phyloP scores from a whole-genome alignment of 2,888 invertebrate genomes.

The Mimachlamys varia region DNA sequence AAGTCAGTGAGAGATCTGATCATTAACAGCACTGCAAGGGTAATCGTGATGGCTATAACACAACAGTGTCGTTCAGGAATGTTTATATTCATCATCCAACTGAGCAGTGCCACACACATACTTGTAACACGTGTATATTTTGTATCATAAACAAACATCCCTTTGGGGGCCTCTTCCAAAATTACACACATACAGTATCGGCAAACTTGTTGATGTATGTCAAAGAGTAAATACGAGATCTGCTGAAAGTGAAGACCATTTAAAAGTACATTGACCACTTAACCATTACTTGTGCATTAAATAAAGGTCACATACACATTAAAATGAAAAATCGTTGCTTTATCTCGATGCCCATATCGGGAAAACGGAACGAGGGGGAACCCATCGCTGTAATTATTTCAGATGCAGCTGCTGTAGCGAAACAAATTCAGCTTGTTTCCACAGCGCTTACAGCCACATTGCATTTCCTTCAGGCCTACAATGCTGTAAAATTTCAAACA shows the following conservation, averaged over 20 bases:
- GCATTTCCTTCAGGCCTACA: not conserved
- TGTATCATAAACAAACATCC: not conserved
- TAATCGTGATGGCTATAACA: too few relatives aligned
- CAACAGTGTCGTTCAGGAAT: not conserved
- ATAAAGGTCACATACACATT: not conserved
- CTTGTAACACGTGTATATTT: not conserved
- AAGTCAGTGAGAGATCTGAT: too few relatives aligned
- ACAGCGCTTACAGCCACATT: not conserved
- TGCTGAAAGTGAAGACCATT: not conserved
- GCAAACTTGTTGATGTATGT: conserved; percentile 28
- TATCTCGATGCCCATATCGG: conserved; percentile 12
- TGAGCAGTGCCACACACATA: not conserved
- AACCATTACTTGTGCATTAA: not conserved
- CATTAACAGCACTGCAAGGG: too few relatives aligned
- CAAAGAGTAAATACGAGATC: not conserved
- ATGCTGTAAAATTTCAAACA: not conserved
- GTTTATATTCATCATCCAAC: not conserved
- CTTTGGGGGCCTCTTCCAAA: not conserved
- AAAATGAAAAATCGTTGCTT: not conserved
- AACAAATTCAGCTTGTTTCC: not conserved
- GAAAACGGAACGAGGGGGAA: not conserved
- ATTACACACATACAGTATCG: not conserved
- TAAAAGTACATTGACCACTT: not conserved
- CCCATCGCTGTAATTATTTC: not conserved
- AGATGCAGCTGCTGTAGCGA: not conserved